Conservation (phyloP, 2,113 vertebrate genomes). For the Xyliphius kryptos region DNA sequence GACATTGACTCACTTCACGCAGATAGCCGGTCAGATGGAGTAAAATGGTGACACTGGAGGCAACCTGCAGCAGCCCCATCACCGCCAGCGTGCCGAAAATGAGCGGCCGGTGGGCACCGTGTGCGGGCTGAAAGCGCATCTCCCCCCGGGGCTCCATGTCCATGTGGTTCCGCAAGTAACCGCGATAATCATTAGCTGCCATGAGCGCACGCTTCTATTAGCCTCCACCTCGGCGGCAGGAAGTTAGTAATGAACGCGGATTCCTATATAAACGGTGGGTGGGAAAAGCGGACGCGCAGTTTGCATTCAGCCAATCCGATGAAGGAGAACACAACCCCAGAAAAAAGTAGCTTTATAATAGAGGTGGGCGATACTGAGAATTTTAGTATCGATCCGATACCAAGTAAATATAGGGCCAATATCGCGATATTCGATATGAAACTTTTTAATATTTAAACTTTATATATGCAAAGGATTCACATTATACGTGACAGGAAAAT, state of each 20-base stretch:
- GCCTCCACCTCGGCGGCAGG: slow-evolving; percentile 42
- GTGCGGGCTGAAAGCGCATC: slow-evolving; percentile 58
- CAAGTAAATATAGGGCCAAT: too few relatives aligned
- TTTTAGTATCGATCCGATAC: too few relatives aligned
- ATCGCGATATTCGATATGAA: too few relatives aligned
- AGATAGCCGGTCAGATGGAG: slow-evolving; percentile 89
- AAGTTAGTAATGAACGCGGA: slow-evolving; percentile 43
- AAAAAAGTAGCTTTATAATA: too few relatives aligned
- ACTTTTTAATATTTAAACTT: too few relatives aligned
- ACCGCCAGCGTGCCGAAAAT: slow-evolving; percentile 75
- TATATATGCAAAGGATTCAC: too few relatives aligned
- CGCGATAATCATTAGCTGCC: slow-evolving; percentile 67
- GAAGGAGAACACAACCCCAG: slow-evolving; percentile 10
- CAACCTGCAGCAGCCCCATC: slow-evolving; percentile 86
- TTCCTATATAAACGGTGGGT: slow-evolving; percentile 59
- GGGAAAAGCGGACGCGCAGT: slow-evolving; percentile 44
- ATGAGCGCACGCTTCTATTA: slow-evolving; percentile 53
- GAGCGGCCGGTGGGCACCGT: slow-evolving; percentile 64
- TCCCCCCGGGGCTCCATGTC: slow-evolving; percentile 59
- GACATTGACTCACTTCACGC: slow-evolving; percentile 61
- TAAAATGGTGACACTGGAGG: slow-evolving; percentile 86
- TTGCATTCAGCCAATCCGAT: slow-evolving; percentile 59
- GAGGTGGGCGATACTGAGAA: too few relatives aligned
- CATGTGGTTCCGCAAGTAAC: slow-evolving; percentile 61
- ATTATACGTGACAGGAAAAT: too few relatives aligned